Evolutionary conservation across 1,140 invertebrate species (phyloP).

Genomic region (Drosophila virilis): DNA sequence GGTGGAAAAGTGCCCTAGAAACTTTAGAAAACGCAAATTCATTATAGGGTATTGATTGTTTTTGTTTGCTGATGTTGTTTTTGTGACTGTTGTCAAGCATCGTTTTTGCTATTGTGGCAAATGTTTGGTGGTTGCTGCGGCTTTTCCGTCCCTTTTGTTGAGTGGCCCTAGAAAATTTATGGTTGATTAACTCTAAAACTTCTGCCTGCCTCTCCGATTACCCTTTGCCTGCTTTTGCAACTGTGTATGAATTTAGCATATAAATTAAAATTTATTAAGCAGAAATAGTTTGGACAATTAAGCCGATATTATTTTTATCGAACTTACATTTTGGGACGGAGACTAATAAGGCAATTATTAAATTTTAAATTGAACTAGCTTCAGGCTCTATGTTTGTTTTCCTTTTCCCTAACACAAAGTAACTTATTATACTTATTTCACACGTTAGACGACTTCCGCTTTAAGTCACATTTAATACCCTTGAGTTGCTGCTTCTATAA

Average conservation of each 20-base stretch:
- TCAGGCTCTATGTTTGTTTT: not conserved
- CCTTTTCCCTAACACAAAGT: not conserved
- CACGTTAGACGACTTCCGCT: not conserved
- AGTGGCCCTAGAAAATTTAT: constrained; percentile 56
- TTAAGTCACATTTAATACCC: not conserved
- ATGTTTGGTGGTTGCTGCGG: constrained; percentile 38
- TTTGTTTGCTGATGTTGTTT: constrained; percentile 7
- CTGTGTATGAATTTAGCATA: constrained; percentile 39
- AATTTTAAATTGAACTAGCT: not conserved
- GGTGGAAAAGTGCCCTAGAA: constrained; percentile 16
- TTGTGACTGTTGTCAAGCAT: constrained; percentile 7
- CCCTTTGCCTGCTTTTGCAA: not conserved
- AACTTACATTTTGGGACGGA: not conserved
- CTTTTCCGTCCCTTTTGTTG: constrained; percentile 39
- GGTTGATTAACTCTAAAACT: constrained; percentile 70
- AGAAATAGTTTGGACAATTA: constrained; percentile 45
- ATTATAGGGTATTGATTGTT: constrained; percentile 31
- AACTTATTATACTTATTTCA: not conserved
- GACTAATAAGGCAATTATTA: too few species aligned
- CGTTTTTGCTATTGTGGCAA: constrained; percentile 9
- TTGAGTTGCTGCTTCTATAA: constrained; percentile 23
- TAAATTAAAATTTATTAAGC: constrained; percentile 63
- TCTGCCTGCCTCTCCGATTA: constrained; percentile 30
- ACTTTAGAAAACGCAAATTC: constrained; percentile 43
- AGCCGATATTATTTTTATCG: not conserved